Percentiles rank a stretch among this genome's conserved stretches.
These are phyloP conservation scores for Alethe diademata DNA, from an alignment of 2,113 vertebrate species.

Conservation along the genomic window DNA sequence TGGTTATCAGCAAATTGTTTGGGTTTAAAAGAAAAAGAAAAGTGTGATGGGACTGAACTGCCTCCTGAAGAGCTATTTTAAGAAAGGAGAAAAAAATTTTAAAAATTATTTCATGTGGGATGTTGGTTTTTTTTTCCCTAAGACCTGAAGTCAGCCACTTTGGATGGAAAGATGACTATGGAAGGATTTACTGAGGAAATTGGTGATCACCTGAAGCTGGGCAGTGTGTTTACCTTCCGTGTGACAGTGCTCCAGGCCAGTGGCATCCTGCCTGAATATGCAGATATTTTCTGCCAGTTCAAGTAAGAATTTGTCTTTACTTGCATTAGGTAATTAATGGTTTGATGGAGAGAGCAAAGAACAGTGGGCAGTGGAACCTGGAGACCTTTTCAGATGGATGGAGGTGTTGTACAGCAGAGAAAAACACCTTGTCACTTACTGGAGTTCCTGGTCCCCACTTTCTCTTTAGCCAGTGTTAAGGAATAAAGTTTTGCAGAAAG, in stretches of 20 bases:
- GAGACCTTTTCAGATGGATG: background rate
- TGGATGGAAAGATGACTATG: constrained; percentile 86
- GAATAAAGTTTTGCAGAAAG: background rate
- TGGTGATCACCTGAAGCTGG: constrained; percentile 88
- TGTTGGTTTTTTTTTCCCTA: constrained; percentile 7
- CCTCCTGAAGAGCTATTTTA: background rate
- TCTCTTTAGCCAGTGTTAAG: background rate
- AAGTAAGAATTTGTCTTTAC: constrained; percentile 82
- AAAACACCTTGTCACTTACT: background rate
- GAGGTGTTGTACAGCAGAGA: background rate
- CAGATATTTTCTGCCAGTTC: constrained; percentile 99
- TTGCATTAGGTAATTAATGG: background rate
- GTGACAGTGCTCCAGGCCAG: constrained; percentile 95
- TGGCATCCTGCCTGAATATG: constrained; percentile 90
- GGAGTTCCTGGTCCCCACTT: background rate
- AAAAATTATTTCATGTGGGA: background rate
- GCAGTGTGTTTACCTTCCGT: constrained; percentile 94
- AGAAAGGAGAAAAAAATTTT: background rate
- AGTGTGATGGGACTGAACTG: background rate
- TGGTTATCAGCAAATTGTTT: background rate
- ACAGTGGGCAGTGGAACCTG: background rate
- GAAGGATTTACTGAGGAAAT: constrained; percentile 81
- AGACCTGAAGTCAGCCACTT: constrained; percentile 88
- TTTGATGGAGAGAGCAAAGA: background rate
- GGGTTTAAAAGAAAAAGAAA: background rate